Base-by-base conservation (phyloP, 2,888 invertebrate species). In the Rhingia rostrata region DNA sequence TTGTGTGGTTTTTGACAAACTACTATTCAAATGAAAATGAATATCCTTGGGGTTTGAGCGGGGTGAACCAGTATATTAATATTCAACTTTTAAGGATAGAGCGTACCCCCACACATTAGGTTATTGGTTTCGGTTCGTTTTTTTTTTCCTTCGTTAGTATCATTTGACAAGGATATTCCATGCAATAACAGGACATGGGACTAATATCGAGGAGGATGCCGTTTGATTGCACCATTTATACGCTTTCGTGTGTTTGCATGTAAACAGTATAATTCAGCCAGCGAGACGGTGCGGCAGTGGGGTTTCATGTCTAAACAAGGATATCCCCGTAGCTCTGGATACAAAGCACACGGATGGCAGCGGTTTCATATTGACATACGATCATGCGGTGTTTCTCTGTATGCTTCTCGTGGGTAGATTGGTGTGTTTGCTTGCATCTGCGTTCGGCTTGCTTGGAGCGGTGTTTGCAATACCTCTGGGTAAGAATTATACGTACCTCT, bases 161-260 rank as follows among this genome's bases (percentile, higher is more conserved):
- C 22, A 37, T 49, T 73, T 51, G 37, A 54, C 45, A 43, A 33
- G 61, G 33, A 54, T 63, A 70, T 61, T 47, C 22, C 37, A n/a
- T 63, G 54, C 45, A 63, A 22, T 4, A 47, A 47, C 7, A 14
- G 22, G 47, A 47, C 47, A 14, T 7, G 10, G 35, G 37, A 72
- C 43, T 41, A 10, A 39, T 54, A 30, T 39, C 12, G 35, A 12
- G 39, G 60, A 33, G 67, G 37, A 73, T 61, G 41, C 39, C 61
- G 74, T 74, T 67, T 67, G 67, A 61, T 54, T 73, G 74, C 47
- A 51, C 63, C 74, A 74, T 81, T 74, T 81, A 74, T 74, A 69
- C 80, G 74, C 69, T 69, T 74, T 81, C 35, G 70, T 75, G 75
- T 81, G 75, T 66, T 73, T 81, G 75, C 58, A 69, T 81, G 81